Base-by-base conservation (phyloP, 1,140 invertebrate genomes). In the Episyrphus balteatus region DNA sequence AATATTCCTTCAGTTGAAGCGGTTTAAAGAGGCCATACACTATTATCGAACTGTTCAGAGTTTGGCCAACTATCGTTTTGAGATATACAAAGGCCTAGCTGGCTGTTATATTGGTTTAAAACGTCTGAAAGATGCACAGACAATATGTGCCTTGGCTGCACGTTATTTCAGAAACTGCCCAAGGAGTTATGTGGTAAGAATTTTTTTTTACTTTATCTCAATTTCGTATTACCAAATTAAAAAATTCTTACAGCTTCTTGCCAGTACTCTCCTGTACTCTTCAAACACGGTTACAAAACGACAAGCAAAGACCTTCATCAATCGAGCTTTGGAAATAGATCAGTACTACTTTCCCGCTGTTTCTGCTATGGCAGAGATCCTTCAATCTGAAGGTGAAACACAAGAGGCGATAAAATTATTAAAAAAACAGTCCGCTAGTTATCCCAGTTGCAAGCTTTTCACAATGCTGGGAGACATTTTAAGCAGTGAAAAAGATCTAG, bases 11-110 rank as follows among this genome's bases (percentile, higher is more conserved):
- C 77, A 83, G 31, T 64, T 84, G 36, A 83, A 84, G 52, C 82
- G 82, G 34, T 75, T 74, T 48, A 72, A 76, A 47, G 82, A 86
- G 51, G 81, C 84, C 1, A 70, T 81, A 1, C 66, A 72, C 19
- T 78, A 80, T 52, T 85, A 84, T 59, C 70, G 80, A 54, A 78
- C 83, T 56, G 84, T 80, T 0, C 73, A 83, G 49, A 71, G 77
- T 48, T 55, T 76, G 31, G 71, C 72, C 32, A 67, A 71, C 0
- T 70, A 74, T 52, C 69, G 75, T 12, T 68, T 68, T 26, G 66
- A 68, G 44, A 47, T 60, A 6, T 64, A 61, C 46, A 58, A 61
- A 30, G 63, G 61, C 0, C 39, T 66, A 1, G 53, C 58, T 12
- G 52, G 56, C 18, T 58, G 60, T 42, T 68, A 63, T 37, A 34